These are phyloP conservation scores for Sphecodes monilicornis DNA, from an alignment of 2,888 invertebrate genomes.

Conservation along the genomic window DNA sequence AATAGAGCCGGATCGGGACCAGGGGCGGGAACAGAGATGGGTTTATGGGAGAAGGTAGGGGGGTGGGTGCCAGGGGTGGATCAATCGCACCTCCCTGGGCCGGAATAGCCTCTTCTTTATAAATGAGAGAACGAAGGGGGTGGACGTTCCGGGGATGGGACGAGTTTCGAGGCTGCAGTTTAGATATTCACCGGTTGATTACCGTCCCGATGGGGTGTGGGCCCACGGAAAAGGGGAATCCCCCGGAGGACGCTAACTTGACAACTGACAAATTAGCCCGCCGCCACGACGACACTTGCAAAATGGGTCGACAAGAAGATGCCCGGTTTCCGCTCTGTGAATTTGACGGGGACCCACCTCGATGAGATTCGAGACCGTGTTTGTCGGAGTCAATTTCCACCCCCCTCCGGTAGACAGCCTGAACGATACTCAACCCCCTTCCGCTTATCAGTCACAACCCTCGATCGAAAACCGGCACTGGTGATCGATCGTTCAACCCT, in stretches of 20 bases:
- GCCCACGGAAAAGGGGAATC: conserved; percentile 74
- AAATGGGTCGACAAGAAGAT: conserved; percentile 83
- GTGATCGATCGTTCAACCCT: background rate
- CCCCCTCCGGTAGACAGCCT: conserved; percentile 49
- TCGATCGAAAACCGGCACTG: background rate
- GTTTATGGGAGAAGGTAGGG: background rate
- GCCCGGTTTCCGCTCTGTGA: conserved; percentile 73
- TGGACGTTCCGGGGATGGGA: conserved; percentile 62
- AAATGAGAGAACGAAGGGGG: conserved; percentile 79
- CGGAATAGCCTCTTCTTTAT: conserved; percentile 80
- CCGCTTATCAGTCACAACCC: conserved; percentile 59
- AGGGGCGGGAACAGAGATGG: background rate
- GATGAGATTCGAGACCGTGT: conserved; percentile 64
- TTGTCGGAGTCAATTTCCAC: conserved; percentile 58
- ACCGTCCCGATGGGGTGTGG: conserved; percentile 76
- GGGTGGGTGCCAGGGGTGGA: conserved; percentile 65
- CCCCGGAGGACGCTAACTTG: conserved; percentile 83
- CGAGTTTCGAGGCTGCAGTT: conserved; percentile 79
- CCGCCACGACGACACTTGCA: conserved; percentile 84
- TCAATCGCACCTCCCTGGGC: conserved; percentile 79
- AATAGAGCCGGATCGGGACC: conserved; percentile 21
- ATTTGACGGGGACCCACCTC: conserved; percentile 67
- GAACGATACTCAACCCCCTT: conserved; percentile 53
- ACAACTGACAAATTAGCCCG: conserved; percentile 85
- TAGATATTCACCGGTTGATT: conserved; percentile 84